Conservation (phyloP, 2,113 vertebrate genomes). For the Phalacrocorax aristotelis region DNA sequence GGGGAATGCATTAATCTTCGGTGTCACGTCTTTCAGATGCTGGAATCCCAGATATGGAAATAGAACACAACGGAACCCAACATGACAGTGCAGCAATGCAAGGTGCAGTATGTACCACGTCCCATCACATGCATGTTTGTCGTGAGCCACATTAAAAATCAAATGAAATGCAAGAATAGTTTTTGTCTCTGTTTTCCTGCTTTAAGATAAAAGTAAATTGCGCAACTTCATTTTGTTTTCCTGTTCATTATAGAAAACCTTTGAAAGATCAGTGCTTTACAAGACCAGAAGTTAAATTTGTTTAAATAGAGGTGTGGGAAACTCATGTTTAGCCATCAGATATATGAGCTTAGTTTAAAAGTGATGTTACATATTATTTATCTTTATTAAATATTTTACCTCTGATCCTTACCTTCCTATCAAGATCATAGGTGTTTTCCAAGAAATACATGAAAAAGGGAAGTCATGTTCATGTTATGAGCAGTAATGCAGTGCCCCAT, state of each 20-base stretch:
- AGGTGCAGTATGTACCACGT: slow-evolving; percentile 72
- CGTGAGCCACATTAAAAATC: neutral
- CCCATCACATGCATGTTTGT: neutral
- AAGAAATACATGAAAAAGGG: neutral
- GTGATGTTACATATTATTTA: neutral
- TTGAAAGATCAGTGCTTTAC: neutral
- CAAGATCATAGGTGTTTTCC: neutral
- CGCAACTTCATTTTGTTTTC: neutral
- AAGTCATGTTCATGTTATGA: fast-evolving
- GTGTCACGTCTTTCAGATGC: slow-evolving; percentile 79
- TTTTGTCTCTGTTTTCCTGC: neutral
- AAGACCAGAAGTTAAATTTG: neutral
- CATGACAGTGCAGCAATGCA: slow-evolving; percentile 84
- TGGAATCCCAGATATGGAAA: slow-evolving; percentile 84
- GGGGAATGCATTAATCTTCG: slow-evolving; percentile 44
- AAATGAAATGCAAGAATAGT: neutral
- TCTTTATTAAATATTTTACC: neutral
- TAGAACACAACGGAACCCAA: slow-evolving; percentile 82
- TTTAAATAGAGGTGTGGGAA: neutral
- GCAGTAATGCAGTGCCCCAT: neutral
- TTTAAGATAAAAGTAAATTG: neutral
- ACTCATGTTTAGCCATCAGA: neutral
- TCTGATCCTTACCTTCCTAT: neutral
- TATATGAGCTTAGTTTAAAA: neutral
- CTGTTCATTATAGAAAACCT: neutral